Evolutionary conservation across 2,888 invertebrate species (phyloP).

Genomic region (Dastarcus helophoroides): DNA sequence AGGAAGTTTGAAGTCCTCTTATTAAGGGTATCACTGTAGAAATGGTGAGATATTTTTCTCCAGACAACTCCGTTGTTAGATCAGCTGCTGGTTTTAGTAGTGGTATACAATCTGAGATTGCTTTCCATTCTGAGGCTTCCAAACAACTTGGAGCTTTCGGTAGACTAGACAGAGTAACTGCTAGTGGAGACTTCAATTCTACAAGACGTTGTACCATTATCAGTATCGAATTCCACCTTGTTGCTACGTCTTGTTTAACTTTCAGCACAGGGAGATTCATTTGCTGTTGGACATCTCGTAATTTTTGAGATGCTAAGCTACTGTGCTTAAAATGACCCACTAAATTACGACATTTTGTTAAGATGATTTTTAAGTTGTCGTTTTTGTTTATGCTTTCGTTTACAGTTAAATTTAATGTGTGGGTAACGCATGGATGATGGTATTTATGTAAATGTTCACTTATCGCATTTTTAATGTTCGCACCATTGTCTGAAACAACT

Average conservation of each 20-base stretch:
- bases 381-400: too few relatives aligned
- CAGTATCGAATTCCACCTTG: slow-evolving; percentile 15
- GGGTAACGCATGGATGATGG: too few relatives aligned
- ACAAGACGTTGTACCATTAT: slow-evolving; percentile 13
- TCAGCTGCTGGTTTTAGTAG: slow-evolving; percentile 11
- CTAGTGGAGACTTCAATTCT: slow-evolving; percentile 9
- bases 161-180: slow-evolving; percentile 10
- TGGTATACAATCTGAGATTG: slow-evolving; percentile 10
- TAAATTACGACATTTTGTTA: slow-evolving; percentile 16
- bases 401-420: too few relatives aligned
- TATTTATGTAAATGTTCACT: too few relatives aligned
- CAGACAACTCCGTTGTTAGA: slow-evolving; percentile 11
- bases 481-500: too few relatives aligned
- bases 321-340: slow-evolving; percentile 21
- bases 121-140: slow-evolving; percentile 12
- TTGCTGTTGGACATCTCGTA: slow-evolving; percentile 17
- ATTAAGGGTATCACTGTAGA: slow-evolving; percentile 18
- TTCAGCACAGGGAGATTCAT: slow-evolving; percentile 16
- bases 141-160: slow-evolving; percentile 12
- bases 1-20: slow-evolving; percentile 14
- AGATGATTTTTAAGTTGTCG: slow-evolving; percentile 8
- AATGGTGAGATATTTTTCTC: slow-evolving; percentile 14
- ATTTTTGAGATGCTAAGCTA: slow-evolving; percentile 16
- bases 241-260: slow-evolving; percentile 18
- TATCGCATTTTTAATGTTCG: too few relatives aligned